These are phyloP conservation scores for Bambusicola thoracicus DNA, from an alignment of 2,113 vertebrate genomes.

Conservation along the genomic window DNA sequence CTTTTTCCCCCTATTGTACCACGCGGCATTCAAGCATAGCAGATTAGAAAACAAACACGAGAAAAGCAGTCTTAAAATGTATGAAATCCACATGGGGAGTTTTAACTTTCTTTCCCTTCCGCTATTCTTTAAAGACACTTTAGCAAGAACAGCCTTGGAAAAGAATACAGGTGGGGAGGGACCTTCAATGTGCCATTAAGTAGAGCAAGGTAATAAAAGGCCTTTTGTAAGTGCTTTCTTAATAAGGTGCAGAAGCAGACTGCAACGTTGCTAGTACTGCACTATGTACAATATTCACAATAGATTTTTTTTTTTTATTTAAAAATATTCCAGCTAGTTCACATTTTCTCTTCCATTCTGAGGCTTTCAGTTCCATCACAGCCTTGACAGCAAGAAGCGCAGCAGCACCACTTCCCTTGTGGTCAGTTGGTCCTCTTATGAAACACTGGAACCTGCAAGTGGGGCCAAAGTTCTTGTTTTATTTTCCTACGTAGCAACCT, in stretches of 20 bases:
- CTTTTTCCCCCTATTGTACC: conserved; percentile 78
- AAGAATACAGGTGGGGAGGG: conserved; percentile 59
- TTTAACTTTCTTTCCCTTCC: conserved; percentile 67
- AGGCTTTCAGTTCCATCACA: conserved; percentile 78
- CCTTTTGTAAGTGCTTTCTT: conserved; percentile 84
- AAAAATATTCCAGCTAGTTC: conserved; percentile 84
- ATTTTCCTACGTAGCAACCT: conserved; percentile 60
- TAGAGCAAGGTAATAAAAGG: conserved; percentile 80
- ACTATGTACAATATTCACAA: conserved; percentile 90
- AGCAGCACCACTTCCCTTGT: conserved; percentile 73
- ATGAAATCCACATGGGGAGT: conserved; percentile 73
- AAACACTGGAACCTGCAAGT: conserved; percentile 74
- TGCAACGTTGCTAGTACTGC: conserved; percentile 80
- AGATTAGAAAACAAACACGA: conserved; percentile 80
- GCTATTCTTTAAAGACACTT: conserved; percentile 66
- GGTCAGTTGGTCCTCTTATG: conserved; percentile 76
- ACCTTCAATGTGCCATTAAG: conserved; percentile 75
- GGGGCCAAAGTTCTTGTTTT: conserved; percentile 59
- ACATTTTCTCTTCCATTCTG: conserved; percentile 82
- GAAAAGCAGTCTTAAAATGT: conserved; percentile 78
- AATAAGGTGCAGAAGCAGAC: conserved; percentile 89
- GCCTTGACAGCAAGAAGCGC: conserved; percentile 75
- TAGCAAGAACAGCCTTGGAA: conserved; percentile 59
- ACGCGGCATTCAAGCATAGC: conserved; percentile 82
- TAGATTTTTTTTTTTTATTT: conserved; percentile 73